phyloP scores from a whole-genome alignment of 53 echinoderm and acorn worm genomes.

The Patiria pectinifera region DNA sequence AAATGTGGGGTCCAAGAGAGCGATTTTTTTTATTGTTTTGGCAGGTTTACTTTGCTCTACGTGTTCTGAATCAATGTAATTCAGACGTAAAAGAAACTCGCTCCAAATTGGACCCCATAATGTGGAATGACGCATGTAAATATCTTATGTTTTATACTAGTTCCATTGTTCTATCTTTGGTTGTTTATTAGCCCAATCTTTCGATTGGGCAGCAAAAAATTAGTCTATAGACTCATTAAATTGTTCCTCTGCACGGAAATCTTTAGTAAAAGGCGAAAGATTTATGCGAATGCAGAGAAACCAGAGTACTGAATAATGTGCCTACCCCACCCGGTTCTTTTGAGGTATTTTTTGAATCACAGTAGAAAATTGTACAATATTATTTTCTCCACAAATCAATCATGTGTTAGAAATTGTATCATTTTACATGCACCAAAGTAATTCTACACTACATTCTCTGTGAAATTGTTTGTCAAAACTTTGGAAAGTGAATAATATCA shows the following conservation, averaged over 20 bases:
- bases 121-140: too few species aligned
- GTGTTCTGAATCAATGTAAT: too few species aligned
- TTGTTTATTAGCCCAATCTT: conserved; percentile 70
- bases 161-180: conserved; percentile 61
- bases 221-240: conserved; percentile 84
- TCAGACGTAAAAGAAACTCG: too few species aligned
- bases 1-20: too few species aligned
- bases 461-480: not conserved
- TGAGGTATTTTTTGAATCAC: not conserved
- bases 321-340: not conserved
- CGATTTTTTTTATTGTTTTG: too few species aligned
- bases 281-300: conserved; percentile 93
- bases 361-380: not conserved
- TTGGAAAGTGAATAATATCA: not conserved
- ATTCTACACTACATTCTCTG: not conserved
- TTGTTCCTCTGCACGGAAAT: conserved; percentile 95
- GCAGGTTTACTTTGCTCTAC: too few species aligned
- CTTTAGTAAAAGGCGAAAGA: conserved; percentile 97
- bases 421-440: not conserved
- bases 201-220: conserved; percentile 79
- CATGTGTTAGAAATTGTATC: too few species aligned
- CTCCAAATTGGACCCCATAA: too few species aligned
- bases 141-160: too few species aligned
- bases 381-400: not conserved
- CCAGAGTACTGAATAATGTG: conserved; percentile 59